phyloP scores from a whole-genome alignment of 2,113 vertebrate species.

The Pionites leucogaster region DNA sequence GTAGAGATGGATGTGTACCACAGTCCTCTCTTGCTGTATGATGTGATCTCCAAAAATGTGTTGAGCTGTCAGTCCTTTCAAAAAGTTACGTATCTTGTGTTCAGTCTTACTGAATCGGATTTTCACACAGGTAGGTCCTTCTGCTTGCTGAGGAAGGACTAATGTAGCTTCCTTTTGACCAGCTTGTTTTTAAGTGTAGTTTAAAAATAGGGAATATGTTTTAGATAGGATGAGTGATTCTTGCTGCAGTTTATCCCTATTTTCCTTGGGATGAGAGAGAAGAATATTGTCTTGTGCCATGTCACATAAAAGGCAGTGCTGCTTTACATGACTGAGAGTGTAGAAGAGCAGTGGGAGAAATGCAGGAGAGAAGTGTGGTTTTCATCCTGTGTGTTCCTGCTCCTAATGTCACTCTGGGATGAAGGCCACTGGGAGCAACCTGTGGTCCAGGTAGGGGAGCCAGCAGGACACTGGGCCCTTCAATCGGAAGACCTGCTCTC shows the following conservation, averaged over 20 bases:
- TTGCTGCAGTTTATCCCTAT: not conserved
- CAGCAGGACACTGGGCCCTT: not conserved
- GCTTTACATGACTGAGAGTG: not conserved
- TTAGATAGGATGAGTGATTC: not conserved
- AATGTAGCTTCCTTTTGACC: not conserved
- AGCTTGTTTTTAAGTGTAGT: not conserved
- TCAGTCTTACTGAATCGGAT: not conserved
- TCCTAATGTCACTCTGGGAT: not conserved
- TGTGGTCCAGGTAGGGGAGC: not conserved
- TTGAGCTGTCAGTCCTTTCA: not conserved
- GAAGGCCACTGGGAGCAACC: not conserved
- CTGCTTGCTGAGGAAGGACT: not conserved
- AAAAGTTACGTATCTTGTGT: not conserved
- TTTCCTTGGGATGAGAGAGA: not conserved
- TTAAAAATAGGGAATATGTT: not conserved
- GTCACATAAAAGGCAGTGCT: not conserved
- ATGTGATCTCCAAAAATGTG: not conserved
- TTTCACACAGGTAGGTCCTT: accelerated
- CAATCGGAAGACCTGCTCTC: not conserved
- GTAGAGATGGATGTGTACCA: accelerated
- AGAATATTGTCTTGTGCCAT: not conserved
- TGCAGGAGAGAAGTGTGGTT: not conserved
- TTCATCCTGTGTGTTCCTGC: accelerated
- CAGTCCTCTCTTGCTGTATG: not conserved
- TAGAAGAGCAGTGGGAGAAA: not conserved